Conservation (phyloP, 2,797 vertebrate genomes). For the Sarcophilus harrisii region DNA sequence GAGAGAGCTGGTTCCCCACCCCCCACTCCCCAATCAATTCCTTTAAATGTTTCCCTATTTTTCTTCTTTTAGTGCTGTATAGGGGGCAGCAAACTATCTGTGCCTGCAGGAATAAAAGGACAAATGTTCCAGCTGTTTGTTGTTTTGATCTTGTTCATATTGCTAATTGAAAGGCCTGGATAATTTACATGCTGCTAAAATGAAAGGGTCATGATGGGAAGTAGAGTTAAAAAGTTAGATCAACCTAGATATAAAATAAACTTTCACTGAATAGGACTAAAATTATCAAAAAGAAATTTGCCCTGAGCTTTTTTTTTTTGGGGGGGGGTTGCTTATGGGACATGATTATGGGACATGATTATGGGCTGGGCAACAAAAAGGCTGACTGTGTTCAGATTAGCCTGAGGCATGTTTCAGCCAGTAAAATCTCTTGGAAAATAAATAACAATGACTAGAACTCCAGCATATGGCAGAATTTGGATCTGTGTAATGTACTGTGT, state of each 20-base stretch:
- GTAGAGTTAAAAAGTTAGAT: background rate
- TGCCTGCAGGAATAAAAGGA: background rate
- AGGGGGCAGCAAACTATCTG: background rate
- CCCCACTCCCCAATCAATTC: background rate
- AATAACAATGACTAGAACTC: background rate
- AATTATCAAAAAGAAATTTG: background rate
- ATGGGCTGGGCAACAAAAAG: background rate
- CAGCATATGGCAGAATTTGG: background rate
- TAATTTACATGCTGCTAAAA: background rate
- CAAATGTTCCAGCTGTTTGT: background rate
- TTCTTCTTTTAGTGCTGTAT: background rate
- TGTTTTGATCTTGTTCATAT: background rate
- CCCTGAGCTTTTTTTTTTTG: background rate
- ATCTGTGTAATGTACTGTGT: background rate
- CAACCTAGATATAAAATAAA: background rate
- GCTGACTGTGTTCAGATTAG: background rate
- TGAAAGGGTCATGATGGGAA: background rate
- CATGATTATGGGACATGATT: no score
- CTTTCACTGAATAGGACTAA: background rate
- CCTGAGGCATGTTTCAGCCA: background rate
- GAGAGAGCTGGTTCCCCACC: background rate
- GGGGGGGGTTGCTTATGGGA: background rate
- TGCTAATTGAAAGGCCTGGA: background rate
- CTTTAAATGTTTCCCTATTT: background rate
- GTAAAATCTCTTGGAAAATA: background rate